Conservation (phyloP, 2,797 vertebrate genomes). For the Platyrinchus mystaceus region DNA sequence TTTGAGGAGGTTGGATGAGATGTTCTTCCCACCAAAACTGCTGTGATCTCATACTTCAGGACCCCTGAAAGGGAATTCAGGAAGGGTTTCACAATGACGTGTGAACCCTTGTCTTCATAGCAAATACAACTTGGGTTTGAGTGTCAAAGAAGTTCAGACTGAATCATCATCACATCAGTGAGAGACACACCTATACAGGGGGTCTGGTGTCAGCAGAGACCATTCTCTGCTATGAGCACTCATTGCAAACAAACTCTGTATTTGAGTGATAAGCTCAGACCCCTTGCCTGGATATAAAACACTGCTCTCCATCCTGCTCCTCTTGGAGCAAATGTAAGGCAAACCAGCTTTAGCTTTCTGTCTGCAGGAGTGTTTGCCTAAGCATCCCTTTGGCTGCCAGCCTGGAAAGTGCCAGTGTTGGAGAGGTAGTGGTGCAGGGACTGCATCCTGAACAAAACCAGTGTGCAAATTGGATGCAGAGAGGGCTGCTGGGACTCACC, state of each 20-base stretch:
- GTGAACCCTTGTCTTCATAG: neutral
- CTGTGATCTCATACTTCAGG: neutral
- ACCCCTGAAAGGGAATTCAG: neutral
- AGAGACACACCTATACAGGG: neutral
- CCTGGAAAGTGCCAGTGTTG: neutral
- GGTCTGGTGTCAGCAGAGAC: neutral
- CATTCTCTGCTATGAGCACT: fast-evolving
- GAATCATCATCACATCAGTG: neutral
- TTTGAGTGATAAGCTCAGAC: neutral
- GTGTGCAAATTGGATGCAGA: neutral
- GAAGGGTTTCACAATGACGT: neutral
- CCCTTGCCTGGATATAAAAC: neutral
- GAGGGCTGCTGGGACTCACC: neutral
- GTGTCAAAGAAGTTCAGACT: neutral
- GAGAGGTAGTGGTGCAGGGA: neutral
- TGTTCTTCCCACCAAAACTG: neutral
- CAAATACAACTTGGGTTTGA: neutral
- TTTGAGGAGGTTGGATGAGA: neutral
- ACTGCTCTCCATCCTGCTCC: neutral
- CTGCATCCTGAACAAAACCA: neutral
- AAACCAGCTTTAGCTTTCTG: neutral
- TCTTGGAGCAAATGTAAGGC: neutral
- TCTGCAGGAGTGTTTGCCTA: neutral
- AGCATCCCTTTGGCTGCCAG: neutral
- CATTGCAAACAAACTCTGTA: neutral